phyloP scores from a whole-genome alignment of 2,797 vertebrate genomes.

The Syndactyla subalaris region DNA sequence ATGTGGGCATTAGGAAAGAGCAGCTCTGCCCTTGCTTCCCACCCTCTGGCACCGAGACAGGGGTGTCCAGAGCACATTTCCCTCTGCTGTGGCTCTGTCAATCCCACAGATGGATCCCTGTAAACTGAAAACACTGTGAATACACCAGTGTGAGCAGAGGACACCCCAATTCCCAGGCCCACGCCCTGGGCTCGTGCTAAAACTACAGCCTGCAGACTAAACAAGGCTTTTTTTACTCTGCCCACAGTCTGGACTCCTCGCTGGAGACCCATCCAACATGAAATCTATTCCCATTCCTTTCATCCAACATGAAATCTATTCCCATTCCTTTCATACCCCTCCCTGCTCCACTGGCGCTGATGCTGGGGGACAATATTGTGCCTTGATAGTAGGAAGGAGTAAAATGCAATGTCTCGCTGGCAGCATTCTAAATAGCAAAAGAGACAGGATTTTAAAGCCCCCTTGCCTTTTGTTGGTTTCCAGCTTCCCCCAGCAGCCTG shows the following conservation, averaged over 20 bases:
- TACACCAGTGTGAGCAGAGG: neutral
- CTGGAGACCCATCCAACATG: neutral
- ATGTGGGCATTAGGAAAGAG: rapidly evolving
- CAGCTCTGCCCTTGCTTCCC: neutral
- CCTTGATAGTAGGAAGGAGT: neutral
- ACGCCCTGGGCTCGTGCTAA: neutral
- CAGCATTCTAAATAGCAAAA: neutral
- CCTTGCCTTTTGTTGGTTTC: neutral
- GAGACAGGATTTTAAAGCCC: slow-evolving; percentile 2
- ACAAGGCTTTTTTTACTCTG: neutral
- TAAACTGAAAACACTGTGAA: neutral
- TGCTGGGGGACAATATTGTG: neutral
- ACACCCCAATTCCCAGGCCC: neutral
- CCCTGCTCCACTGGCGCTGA: neutral
- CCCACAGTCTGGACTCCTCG: neutral
- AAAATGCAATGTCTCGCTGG: neutral
- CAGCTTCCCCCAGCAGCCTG: neutral
- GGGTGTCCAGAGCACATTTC: neutral
- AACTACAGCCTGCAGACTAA: neutral
- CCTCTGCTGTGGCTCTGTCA: neutral
- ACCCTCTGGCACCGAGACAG: neutral
- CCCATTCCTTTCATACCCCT: neutral
- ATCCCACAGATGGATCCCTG: neutral
- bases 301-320: neutral
- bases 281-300: neutral